Evolutionary conservation across 2,888 invertebrate genomes (phyloP).

Genomic region (Zygothrica quintamaculata): DNA sequence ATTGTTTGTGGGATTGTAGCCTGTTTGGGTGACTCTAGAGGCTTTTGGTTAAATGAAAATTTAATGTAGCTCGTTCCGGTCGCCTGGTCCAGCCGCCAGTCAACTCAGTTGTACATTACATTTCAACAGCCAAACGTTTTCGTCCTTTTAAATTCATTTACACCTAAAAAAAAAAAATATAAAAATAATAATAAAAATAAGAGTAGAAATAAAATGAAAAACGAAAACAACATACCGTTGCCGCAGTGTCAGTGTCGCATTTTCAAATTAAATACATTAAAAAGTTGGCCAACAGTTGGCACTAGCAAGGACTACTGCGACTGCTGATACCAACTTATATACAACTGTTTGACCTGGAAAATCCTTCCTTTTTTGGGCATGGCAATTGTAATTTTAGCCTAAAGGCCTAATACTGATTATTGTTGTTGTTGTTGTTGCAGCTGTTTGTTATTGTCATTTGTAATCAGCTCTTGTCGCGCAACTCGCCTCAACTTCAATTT

Average conservation of each 20-base stretch:
- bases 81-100: constrained; percentile 3
- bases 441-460: constrained; percentile 35
- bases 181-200: too few species aligned
- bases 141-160: constrained; percentile 75
- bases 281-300: constrained; percentile 24
- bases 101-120: too few species aligned
- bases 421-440: constrained; percentile 6
- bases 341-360: constrained; percentile 49
- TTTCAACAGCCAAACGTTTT: constrained; percentile 34
- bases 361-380: background rate
- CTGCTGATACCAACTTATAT: background rate
- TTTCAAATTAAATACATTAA: constrained; percentile 74
- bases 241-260: constrained; percentile 76
- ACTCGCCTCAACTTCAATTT: constrained; percentile 3
- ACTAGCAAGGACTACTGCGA: background rate
- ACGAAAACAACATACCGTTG: constrained; percentile 45
- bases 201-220: too few species aligned
- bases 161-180: constrained; percentile 45
- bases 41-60: constrained; percentile 75
- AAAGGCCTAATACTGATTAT: too few species aligned
- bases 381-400: constrained; percentile 19
- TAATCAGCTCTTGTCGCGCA: constrained; percentile 37
- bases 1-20: constrained; percentile 36
- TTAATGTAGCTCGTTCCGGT: constrained; percentile 67
- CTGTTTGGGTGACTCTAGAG: constrained; percentile 53